phyloP scores from a whole-genome alignment of 2,797 vertebrate species.

The Helarctos malayanus region DNA sequence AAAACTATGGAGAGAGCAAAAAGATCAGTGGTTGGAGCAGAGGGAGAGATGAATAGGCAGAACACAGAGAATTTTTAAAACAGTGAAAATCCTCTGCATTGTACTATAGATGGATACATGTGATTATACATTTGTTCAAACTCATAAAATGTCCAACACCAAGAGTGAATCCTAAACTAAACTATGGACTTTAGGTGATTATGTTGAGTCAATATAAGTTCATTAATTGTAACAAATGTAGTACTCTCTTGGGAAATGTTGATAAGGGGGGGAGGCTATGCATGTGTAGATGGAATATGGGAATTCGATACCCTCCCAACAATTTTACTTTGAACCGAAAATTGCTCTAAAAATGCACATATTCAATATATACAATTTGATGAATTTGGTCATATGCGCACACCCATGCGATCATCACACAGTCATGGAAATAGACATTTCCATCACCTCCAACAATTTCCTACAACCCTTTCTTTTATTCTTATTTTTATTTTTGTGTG shows the following conservation, averaged over 20 bases:
- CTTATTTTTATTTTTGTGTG: background rate
- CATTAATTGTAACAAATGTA: background rate
- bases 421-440: background rate
- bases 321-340: background rate
- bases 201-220: background rate
- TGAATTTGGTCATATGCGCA: background rate
- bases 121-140: background rate
- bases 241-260: background rate
- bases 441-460: background rate
- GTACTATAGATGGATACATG: background rate
- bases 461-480: background rate
- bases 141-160: background rate
- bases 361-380: background rate
- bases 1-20: background rate
- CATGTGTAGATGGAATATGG: background rate
- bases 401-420: background rate
- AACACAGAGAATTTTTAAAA: background rate
- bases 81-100: background rate
- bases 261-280: background rate
- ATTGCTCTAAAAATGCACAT: background rate
- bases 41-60: background rate
- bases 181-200: background rate
- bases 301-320: background rate
- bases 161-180: background rate
- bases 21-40: background rate